These are phyloP conservation scores for Alauda arvensis DNA, from an alignment of 2,797 vertebrate species.

Conservation along the genomic window DNA sequence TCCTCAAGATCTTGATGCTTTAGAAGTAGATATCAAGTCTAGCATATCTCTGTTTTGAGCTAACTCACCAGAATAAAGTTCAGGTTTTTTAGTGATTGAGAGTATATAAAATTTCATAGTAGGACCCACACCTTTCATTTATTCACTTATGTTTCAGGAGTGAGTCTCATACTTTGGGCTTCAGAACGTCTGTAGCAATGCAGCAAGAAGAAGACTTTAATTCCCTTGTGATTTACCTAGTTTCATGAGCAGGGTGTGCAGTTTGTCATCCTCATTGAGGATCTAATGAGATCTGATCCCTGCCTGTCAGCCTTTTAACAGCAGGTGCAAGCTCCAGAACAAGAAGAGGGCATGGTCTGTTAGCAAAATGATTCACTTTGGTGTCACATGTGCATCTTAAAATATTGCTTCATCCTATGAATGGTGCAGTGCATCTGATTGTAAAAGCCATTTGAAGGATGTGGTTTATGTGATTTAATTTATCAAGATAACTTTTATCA, in stretches of 20 bases:
- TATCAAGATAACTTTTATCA: not conserved
- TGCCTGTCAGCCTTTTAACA: not conserved
- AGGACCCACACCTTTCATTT: not conserved
- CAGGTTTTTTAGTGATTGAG: not conserved
- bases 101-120: not conserved
- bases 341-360: not conserved
- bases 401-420: fast-evolving
- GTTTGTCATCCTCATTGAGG: not conserved
- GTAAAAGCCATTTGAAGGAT: not conserved
- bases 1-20: not conserved
- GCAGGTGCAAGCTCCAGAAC: not conserved
- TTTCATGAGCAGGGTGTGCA: not conserved
- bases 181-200: not conserved
- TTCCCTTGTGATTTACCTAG: not conserved
- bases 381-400: not conserved
- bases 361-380: not conserved
- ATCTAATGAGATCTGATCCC: not conserved
- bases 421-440: not conserved
- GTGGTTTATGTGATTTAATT: not conserved
- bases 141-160: not conserved
- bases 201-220: not conserved
- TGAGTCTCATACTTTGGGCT: not conserved
- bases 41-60: not conserved
- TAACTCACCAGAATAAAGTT: not conserved
- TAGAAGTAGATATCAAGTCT: not conserved